phyloP scores from a whole-genome alignment of 2,797 vertebrate species.

The Vultur gryphus region DNA sequence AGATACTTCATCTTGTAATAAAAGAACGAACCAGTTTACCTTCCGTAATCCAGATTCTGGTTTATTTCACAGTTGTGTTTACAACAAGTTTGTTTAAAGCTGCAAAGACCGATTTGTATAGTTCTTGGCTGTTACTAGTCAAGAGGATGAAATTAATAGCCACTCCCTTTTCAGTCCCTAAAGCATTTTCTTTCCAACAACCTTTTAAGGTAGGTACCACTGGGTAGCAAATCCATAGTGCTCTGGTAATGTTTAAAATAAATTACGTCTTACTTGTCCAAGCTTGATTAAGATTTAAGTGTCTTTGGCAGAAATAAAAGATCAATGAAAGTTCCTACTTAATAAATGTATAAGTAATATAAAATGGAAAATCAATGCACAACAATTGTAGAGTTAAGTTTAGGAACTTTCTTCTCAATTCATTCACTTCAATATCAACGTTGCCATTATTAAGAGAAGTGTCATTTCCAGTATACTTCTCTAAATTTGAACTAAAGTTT shows the following conservation, averaged over 20 bases:
- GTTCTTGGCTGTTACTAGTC: background rate
- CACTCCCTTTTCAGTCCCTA: background rate
- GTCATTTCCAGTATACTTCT: background rate
- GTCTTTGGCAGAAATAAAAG: background rate
- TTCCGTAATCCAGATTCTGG: slow-evolving; percentile 23
- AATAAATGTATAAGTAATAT: background rate
- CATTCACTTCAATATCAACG: background rate
- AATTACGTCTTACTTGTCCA: background rate
- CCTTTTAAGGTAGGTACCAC: background rate
- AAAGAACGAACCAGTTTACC: background rate
- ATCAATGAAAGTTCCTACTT: background rate
- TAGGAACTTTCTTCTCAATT: background rate
- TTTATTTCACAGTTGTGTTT: slow-evolving; percentile 27
- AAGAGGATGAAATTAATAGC: slow-evolving; percentile 8
- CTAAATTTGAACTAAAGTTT: background rate
- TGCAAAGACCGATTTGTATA: background rate
- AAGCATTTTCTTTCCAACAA: background rate
- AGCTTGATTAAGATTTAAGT: background rate
- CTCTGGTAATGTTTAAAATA: background rate
- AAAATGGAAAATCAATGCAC: background rate
- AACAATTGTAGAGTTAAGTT: background rate
- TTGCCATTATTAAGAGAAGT: background rate
- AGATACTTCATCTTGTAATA: background rate
- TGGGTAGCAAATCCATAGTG: background rate
- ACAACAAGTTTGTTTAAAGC: slow-evolving; percentile 35